Base-by-base conservation (phyloP, 2,797 vertebrate species). In the Hippocampus kuda region DNA sequence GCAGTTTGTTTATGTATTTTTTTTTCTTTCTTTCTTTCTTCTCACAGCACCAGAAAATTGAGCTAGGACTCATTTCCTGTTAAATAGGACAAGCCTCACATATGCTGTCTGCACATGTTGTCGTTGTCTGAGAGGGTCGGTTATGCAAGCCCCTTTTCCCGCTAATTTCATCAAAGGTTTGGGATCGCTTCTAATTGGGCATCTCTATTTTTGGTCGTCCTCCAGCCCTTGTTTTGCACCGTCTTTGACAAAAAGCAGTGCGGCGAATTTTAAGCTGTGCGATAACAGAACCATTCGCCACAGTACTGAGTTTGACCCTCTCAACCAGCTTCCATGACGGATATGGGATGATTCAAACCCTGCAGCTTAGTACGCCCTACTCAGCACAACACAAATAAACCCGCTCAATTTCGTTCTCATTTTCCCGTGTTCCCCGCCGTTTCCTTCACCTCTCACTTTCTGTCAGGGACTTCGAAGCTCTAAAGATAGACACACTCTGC, bases 101-200 rank as follows among this genome's bases (percentile, higher is more conserved):
- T 86, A 85, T 81, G 85, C 77, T 83, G 79, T 87, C 81, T 87
- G 81, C 86, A 83, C 81, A 84, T 84, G 87, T 80, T 75, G 74
- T 83, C 77, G 12, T 82, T 80, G 79, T 80, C 69, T 67, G 70
- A 71, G 81, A 80, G 82, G 80, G 83, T 83, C 79, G 81, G 88
- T 89, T 89, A 90, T 64, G 86, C 84, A 88, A 89, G 83, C 79
- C 78, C 78, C 79, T 75, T 72, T 87, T 81, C 81, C 76, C 69
- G 83, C 84, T 89, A 88, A 89, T 89, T 87, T 87, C 88, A 88
- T 90, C 89, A 88, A 89, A 89, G 88, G 86, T 82, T 81, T 84
- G 83, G 85, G 86, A 88, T 83, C 81, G 86, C 64, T 84, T 90
- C 82, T 90, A 90, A 90, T 89, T 90, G 87, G 87, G 83, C 79